Percentiles rank a stretch among this genome's conserved stretches.
Conservation (phyloP, 2,888 invertebrate genomes). For the Scaptomyza polygonia region DNA sequence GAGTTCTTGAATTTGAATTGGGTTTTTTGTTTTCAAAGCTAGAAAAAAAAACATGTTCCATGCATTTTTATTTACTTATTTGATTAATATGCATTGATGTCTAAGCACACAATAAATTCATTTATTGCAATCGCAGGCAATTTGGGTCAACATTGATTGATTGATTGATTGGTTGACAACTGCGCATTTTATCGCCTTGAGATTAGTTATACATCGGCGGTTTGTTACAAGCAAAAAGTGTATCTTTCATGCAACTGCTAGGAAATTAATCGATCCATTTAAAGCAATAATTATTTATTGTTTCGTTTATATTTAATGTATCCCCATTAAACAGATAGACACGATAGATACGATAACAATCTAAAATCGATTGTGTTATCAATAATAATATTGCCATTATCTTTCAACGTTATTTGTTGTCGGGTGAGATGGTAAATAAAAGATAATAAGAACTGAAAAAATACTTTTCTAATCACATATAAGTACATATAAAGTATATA, state of each 20-base stretch:
- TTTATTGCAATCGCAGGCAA: constrained; percentile 10
- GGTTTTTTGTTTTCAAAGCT: constrained; percentile 5
- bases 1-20: constrained; percentile 18
- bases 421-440: neutral
- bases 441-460: constrained; percentile 5
- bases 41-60: constrained; percentile 30
- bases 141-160: constrained; percentile 62
- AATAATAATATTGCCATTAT: constrained; percentile 18
- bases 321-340: neutral
- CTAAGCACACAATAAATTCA: constrained; percentile 22
- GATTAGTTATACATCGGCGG: constrained; percentile 1
- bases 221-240: neutral
- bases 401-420: constrained; percentile 1
- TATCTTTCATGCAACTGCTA: neutral
- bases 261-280: constrained; percentile 2
- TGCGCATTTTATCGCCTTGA: constrained; percentile 34
- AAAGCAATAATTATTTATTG: constrained; percentile 12
- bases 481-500: neutral
- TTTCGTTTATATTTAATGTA: neutral
- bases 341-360: constrained; percentile 11
- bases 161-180: constrained; percentile 22
- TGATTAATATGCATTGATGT: constrained; percentile 47
- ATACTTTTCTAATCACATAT: constrained; percentile 10
- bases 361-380: constrained; percentile 21
- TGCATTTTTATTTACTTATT: constrained; percentile 39